Evolutionary conservation across 53 echinoderm and acorn worm species (phyloP).

Genomic region (Luidia sarsii): DNA sequence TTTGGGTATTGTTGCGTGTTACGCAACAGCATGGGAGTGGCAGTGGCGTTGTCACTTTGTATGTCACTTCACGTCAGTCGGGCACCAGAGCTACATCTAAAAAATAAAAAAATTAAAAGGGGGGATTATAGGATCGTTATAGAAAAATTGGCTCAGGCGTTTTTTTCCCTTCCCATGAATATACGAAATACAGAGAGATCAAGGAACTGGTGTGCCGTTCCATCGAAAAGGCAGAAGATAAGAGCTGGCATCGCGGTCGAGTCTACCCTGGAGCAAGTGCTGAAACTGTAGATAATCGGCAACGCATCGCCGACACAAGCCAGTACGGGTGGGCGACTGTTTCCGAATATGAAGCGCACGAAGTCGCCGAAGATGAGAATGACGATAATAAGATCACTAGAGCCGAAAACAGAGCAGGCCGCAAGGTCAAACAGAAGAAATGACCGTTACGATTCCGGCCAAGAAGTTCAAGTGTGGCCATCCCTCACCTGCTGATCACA

Average conservation of each 20-base stretch:
- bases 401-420: constrained; percentile 4
- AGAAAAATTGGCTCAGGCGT: neutral
- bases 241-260: neutral
- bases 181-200: too few species aligned
- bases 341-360: neutral
- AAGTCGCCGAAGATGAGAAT: constrained; percentile 19
- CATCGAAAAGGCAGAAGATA: neutral
- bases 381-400: constrained; percentile 39
- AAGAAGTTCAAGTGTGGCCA: constrained; percentile 10
- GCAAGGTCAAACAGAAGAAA: constrained; percentile 35
- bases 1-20: too few species aligned
- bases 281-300: neutral
- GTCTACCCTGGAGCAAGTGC: neutral
- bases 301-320: neutral
- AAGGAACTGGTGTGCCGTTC: neutral
- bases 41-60: neutral
- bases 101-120: neutral
- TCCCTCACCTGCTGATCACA: neutral
- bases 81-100: neutral
- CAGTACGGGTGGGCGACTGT: constrained; percentile 7
- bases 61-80: constrained; percentile 7
- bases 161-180: neutral
- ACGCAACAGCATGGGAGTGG: too few species aligned
- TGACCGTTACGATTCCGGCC: neutral
- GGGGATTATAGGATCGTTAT: too few species aligned